phyloP scores from a whole-genome alignment of 2,113 vertebrate genomes.

The Lonchura striata region DNA sequence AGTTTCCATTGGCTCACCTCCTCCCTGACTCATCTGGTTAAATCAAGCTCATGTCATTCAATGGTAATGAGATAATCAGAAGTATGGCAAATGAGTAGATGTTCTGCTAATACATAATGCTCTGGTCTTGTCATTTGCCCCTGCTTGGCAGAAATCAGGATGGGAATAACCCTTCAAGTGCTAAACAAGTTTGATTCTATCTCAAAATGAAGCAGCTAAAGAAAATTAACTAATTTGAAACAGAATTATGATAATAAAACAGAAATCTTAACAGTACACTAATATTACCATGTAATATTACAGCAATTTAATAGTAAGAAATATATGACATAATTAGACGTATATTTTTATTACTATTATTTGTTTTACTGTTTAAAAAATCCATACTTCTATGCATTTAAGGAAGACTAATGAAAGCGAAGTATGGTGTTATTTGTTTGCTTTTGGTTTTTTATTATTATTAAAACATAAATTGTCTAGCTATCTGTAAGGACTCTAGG shows the following conservation, averaged over 20 bases:
- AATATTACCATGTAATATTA: not conserved
- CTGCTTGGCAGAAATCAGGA: not conserved
- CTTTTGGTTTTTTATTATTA: not conserved
- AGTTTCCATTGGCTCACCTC: not conserved
- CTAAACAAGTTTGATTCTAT: not conserved
- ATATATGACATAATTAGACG: not conserved
- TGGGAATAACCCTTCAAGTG: not conserved
- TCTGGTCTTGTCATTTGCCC: not conserved
- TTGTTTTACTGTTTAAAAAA: not conserved
- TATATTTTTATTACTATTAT: not conserved
- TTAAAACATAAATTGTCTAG: not conserved
- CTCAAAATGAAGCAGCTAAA: not conserved
- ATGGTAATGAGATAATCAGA: not conserved
- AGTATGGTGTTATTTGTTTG: fast-evolving
- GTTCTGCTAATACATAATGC: not conserved
- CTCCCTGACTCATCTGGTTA: not conserved
- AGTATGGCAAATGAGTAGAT: not conserved
- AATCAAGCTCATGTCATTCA: not conserved
- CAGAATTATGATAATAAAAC: not conserved
- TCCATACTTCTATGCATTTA: not conserved
- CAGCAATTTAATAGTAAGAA: not conserved
- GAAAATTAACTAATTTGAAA: not conserved
- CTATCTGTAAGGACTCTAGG: not conserved
- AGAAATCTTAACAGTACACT: not conserved
- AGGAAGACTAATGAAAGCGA: not conserved